These are phyloP conservation scores for Drosophila mimetica DNA, from an alignment of 2,888 invertebrate genomes.

Conservation along the genomic window DNA sequence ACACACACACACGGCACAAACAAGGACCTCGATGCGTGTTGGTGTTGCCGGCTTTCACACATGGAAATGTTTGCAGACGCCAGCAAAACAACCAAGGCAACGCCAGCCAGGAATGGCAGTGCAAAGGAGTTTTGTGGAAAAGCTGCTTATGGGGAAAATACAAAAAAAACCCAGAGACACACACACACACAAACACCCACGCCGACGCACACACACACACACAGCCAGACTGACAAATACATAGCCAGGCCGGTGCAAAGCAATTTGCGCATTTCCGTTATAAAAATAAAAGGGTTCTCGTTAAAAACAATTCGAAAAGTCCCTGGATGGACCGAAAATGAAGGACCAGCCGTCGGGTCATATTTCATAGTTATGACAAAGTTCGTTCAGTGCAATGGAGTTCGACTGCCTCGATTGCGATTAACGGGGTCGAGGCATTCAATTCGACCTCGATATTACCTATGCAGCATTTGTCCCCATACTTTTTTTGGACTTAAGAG, in stretches of 20 bases:
- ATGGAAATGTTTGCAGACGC: constrained; percentile 79
- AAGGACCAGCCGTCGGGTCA: constrained; percentile 42
- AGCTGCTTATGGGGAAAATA: constrained; percentile 74
- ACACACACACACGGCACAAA: constrained; percentile 21
- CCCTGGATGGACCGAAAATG: constrained; percentile 42
- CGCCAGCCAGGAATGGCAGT: constrained; percentile 31
- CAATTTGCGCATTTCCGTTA: constrained; percentile 77
- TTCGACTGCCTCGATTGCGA: constrained; percentile 32
- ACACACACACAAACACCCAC: constrained; percentile 26
- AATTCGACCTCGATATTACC: background rate
- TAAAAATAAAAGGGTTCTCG: constrained; percentile 77
- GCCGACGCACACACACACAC: constrained; percentile 7
- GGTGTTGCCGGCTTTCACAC: constrained; percentile 68
- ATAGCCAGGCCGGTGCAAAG: constrained; percentile 78
- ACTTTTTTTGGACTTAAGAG: too few relatives aligned
- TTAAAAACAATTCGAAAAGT: constrained; percentile 72
- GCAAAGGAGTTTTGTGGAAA: constrained; percentile 48
- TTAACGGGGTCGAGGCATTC: constrained; percentile 11
- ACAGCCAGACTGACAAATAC: constrained; percentile 31
- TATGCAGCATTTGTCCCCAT: too few relatives aligned
- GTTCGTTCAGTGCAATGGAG: constrained; percentile 59
- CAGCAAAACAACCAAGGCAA: constrained; percentile 67
- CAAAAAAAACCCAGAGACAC: constrained; percentile 54
- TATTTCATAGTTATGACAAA: constrained; percentile 69
- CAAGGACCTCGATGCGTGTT: constrained; percentile 33